Evolutionary conservation across 2,888 invertebrate genomes (phyloP).

Genomic region (Agrilus cyanescens): DNA sequence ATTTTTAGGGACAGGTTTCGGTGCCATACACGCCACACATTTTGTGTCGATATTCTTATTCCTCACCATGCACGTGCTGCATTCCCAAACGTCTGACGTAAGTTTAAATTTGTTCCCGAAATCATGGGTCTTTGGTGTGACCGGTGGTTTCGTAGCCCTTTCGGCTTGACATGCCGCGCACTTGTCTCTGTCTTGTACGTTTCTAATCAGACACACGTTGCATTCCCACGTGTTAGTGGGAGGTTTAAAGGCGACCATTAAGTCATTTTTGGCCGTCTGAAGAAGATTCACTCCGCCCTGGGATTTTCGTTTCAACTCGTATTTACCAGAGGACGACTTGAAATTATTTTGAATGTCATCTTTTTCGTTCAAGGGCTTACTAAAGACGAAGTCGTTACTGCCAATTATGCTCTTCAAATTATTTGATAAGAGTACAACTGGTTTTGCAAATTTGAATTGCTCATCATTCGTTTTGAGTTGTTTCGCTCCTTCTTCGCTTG

Average conservation of each 20-base stretch:
- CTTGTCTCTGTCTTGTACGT: conserved; percentile 34
- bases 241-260: conserved; percentile 39
- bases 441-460: conserved; percentile 38
- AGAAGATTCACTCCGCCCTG: conserved; percentile 17
- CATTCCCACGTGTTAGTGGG: conserved; percentile 54
- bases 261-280: conserved; percentile 11
- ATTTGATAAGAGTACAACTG: conserved; percentile 34
- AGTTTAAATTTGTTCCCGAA: conserved; percentile 22
- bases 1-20: conserved; percentile 31
- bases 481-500: not conserved
- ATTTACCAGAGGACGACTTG: conserved; percentile 20
- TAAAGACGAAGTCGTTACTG: conserved; percentile 45
- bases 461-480: not conserved
- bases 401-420: conserved; percentile 34
- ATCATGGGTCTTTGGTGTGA: conserved; percentile 29
- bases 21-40: conserved; percentile 47
- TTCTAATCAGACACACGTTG: conserved; percentile 47
- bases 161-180: conserved; percentile 44
- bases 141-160: not conserved
- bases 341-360: conserved; percentile 22
- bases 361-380: conserved; percentile 38
- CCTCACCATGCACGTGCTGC: conserved; percentile 46
- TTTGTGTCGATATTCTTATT: conserved; percentile 37
- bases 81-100: conserved; percentile 41
- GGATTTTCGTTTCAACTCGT: conserved; percentile 8